Evolutionary conservation across 2,797 vertebrate species (phyloP).

Genomic region (Molossus alvarezi): DNA sequence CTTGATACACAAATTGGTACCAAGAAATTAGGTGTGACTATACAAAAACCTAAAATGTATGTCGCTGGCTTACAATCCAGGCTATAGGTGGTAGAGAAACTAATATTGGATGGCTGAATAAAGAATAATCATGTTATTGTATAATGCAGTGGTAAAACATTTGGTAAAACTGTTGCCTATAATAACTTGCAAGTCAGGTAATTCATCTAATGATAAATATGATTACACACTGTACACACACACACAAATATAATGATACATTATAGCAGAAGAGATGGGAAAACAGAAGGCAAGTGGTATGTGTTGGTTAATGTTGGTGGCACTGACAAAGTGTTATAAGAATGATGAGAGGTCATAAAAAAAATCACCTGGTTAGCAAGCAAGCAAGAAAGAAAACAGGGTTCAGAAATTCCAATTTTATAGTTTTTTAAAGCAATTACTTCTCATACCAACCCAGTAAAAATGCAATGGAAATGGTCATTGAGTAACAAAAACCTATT

Average conservation of each 20-base stretch:
- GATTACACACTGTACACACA: background rate
- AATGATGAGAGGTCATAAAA: background rate
- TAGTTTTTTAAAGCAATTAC: slow-evolving; percentile 7
- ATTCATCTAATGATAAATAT: background rate
- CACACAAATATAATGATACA: background rate
- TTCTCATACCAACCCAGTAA: background rate
- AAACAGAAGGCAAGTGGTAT: background rate
- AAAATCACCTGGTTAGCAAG: background rate
- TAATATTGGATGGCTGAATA: background rate
- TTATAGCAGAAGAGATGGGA: background rate
- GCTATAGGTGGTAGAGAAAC: background rate
- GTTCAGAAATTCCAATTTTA: background rate
- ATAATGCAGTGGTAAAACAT: background rate
- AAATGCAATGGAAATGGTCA: slow-evolving; percentile 7
- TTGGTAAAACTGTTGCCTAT: background rate
- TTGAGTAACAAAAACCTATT: background rate
- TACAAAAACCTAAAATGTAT: background rate
- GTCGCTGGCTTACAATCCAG: background rate
- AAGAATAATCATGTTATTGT: background rate
- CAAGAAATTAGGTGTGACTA: background rate
- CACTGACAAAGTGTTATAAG: background rate
- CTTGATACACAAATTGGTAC: background rate
- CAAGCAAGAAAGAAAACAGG: background rate
- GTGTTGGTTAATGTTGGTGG: background rate
- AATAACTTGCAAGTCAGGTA: background rate